Conservation (phyloP, 2,888 invertebrate genomes). For the Dryobota labecula region DNA sequence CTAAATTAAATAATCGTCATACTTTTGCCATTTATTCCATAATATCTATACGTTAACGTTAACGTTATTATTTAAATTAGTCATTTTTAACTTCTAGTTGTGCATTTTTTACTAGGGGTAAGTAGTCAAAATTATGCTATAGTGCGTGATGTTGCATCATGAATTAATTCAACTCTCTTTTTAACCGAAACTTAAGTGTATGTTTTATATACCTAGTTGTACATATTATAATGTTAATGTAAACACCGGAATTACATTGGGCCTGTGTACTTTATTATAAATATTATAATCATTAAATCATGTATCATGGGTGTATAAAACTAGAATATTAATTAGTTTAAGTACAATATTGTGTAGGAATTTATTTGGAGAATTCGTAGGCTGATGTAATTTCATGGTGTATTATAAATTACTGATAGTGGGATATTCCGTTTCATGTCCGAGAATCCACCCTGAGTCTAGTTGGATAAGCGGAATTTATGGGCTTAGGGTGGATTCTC, state of each 20-base stretch:
- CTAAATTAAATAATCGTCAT: not conserved
- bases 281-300: not conserved
- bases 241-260: constrained; percentile 37
- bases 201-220: constrained; percentile 25
- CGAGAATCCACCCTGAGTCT: not conserved
- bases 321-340: too few species aligned
- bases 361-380: constrained; percentile 14
- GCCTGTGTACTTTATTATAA: constrained; percentile 14
- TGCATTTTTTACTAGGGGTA: constrained; percentile 48
- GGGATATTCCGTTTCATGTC: not conserved
- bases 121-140: constrained; percentile 28
- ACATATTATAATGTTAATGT: constrained; percentile 30
- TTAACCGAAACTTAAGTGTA: not conserved
- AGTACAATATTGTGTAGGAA: too few species aligned
- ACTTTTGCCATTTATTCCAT: not conserved
- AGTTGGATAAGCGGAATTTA: not conserved
- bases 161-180: not conserved
- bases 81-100: constrained; percentile 41
- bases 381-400: constrained; percentile 27
- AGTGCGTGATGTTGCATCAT: not conserved
- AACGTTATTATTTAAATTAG: constrained; percentile 28
- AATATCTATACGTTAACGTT: constrained; percentile 11
- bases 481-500: too few species aligned
- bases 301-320: too few species aligned
- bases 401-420: not conserved